Conservation (phyloP, 2,888 invertebrate genomes). For the Isoperla grammatica region DNA sequence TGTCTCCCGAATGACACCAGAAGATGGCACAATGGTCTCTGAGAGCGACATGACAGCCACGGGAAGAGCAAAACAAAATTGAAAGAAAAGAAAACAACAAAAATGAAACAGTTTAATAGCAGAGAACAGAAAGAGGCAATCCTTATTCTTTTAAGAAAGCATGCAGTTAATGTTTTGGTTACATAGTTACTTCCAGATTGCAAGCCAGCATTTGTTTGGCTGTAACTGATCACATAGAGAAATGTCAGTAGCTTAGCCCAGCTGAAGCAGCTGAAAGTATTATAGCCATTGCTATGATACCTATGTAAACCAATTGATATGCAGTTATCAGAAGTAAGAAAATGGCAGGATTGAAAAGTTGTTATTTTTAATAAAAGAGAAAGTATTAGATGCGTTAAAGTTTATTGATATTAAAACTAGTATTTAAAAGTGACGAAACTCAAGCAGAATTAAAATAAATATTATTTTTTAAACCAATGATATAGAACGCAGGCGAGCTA, state of each 20-base stretch:
- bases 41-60: constrained; percentile 1
- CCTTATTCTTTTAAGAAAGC: background rate
- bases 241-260: background rate
- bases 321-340: too few relatives aligned
- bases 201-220: too few relatives aligned
- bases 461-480: too few relatives aligned
- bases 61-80: constrained; percentile 25
- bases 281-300: background rate
- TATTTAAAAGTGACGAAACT: too few relatives aligned
- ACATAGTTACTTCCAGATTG: background rate
- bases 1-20: constrained; percentile 27
- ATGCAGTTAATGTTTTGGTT: background rate
- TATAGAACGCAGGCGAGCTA: too few relatives aligned
- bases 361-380: too few relatives aligned
- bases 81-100: constrained; percentile 27
- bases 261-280: constrained; percentile 2
- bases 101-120: constrained; percentile 21
- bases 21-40: constrained; percentile 26
- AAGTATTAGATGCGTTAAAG: too few relatives aligned
- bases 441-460: too few relatives aligned
- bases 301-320: too few relatives aligned
- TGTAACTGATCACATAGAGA: background rate
- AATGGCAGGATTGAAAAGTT: too few relatives aligned
- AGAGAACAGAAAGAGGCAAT: constrained; percentile 35
- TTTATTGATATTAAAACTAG: too few relatives aligned